A percentile compares a stretch with the other conserved stretches of the same genome.
Conservation (phyloP, 2,113 vertebrate species). For the Nettapus auritus region DNA sequence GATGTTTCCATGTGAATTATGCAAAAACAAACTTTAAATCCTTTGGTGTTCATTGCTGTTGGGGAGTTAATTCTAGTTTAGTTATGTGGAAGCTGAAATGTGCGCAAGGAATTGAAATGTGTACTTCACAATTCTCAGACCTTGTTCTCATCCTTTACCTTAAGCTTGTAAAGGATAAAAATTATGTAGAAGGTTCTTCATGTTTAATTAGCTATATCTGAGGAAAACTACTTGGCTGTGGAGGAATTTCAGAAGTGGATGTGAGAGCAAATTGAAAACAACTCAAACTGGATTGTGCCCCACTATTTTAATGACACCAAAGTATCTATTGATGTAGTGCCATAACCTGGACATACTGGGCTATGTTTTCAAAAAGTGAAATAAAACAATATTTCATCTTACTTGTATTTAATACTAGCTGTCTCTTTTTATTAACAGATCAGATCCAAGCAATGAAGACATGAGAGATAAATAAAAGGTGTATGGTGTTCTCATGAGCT, state of each 20-base stretch:
- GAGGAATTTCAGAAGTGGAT: neutral
- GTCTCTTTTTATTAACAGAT: slow-evolving; percentile 75
- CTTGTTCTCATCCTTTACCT: neutral
- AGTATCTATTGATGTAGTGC: neutral
- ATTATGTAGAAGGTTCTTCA: neutral
- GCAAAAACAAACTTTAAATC: neutral
- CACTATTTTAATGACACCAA: neutral
- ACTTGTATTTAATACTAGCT: neutral
- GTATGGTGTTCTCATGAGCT: neutral
- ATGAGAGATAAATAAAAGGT: slow-evolving; percentile 70
- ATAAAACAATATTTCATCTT: neutral
- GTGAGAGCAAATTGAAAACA: neutral
- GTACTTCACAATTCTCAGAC: neutral
- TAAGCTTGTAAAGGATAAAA: neutral
- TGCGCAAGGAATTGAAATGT: neutral
- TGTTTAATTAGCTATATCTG: neutral
- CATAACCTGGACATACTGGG: neutral
- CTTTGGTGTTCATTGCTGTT: neutral
- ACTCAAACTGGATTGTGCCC: neutral
- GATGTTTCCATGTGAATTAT: neutral
- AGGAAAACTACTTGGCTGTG: neutral
- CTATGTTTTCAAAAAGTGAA: neutral
- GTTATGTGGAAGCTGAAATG: neutral
- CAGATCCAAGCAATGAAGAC: slow-evolving; percentile 85
- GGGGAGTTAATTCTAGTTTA: neutral